These are phyloP conservation scores for Saccopteryx bilineata DNA, from an alignment of 2,113 vertebrate species.

Conservation along the genomic window DNA sequence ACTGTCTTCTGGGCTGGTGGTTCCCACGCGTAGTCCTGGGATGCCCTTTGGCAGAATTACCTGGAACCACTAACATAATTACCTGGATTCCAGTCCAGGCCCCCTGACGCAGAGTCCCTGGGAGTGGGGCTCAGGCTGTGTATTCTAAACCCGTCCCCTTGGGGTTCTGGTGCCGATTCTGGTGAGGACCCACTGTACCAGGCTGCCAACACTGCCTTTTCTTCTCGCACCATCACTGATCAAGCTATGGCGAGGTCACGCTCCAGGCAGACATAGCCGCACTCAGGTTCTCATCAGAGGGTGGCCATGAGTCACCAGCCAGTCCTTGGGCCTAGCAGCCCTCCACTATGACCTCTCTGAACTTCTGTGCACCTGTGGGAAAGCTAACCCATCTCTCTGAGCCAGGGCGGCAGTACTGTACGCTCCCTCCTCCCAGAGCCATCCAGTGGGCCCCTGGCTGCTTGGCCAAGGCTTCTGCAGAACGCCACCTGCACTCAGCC, in stretches of 20 bases:
- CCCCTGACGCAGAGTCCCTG: not conserved
- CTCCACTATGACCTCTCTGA: not conserved
- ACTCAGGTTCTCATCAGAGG: not conserved
- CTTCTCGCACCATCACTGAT: not conserved
- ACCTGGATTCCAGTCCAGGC: not conserved
- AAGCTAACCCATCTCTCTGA: not conserved
- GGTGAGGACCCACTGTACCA: not conserved
- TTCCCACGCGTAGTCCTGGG: not conserved
- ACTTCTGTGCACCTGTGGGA: not conserved
- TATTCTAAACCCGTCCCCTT: not conserved
- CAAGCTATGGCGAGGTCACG: not conserved
- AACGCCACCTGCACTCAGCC: not conserved
- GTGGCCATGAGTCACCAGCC: not conserved
- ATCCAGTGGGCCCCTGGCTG: not conserved
- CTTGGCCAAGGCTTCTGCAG: not conserved
- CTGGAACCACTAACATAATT: not conserved
- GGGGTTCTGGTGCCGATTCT: not conserved
- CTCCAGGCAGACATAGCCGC: not conserved
- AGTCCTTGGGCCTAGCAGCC: not conserved
- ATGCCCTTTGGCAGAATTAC: not conserved
- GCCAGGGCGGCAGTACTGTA: not conserved
- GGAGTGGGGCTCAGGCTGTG: too few relatives aligned
- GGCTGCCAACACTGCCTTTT: not conserved
- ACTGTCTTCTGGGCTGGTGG: not conserved
- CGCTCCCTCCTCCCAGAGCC: not conserved